A percentile compares a stretch with the other conserved stretches of the same genome.
Evolutionary conservation across 2,113 vertebrate species (phyloP).

Genomic region (Chauna torquata): DNA sequence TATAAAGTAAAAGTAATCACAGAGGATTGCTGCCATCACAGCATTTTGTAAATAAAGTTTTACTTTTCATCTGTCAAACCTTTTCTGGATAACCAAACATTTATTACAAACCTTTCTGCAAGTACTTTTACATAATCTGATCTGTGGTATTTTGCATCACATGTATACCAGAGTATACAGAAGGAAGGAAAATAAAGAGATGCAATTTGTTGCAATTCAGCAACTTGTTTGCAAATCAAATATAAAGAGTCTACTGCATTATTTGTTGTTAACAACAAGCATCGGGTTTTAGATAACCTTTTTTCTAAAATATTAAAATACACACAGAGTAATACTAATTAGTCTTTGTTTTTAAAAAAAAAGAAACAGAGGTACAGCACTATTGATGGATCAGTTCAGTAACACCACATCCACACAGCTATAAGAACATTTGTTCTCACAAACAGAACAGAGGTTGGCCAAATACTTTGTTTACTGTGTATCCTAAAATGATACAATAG

Average conservation of each 20-base stretch:
- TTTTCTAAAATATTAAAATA: not conserved
- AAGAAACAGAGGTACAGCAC: not conserved
- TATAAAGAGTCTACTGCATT: not conserved
- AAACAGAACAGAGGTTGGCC: not conserved
- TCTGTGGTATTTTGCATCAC: not conserved
- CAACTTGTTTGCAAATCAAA: not conserved
- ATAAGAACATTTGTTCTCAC: not conserved
- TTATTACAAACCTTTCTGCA: not conserved
- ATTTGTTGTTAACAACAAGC: not conserved
- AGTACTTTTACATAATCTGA: rapidly evolving
- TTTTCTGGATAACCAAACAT: not conserved
- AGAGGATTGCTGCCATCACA: not conserved
- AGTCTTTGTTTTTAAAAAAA: not conserved
- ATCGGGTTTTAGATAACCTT: not conserved
- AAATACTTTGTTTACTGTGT: not conserved
- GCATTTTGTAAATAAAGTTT: not conserved
- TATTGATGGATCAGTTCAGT: not conserved
- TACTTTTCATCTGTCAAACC: not conserved
- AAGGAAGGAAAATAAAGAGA: not conserved
- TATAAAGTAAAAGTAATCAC: no score
- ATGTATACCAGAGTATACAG: no score
- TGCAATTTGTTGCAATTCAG: not conserved
- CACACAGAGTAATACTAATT: not conserved
- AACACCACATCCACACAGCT: not conserved
- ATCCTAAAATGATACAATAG: not conserved